Evolutionary conservation across 1,140 invertebrate genomes (phyloP).

Genomic region (Apis florea): DNA sequence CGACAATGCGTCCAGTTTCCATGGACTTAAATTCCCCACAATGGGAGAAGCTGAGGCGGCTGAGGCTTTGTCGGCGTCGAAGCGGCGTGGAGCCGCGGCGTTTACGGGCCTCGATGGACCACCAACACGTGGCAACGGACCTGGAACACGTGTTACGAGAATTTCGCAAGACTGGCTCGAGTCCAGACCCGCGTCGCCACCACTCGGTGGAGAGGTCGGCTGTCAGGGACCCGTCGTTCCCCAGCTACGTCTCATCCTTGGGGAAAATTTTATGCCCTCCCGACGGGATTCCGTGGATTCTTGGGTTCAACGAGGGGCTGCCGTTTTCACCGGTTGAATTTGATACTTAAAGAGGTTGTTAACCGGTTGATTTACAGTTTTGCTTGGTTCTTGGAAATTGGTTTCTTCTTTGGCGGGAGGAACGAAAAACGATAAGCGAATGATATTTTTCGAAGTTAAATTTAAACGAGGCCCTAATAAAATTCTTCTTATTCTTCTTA

Average conservation of each 20-base stretch:
- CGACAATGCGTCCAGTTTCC: conserved; percentile 71
- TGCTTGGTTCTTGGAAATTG: too few relatives aligned
- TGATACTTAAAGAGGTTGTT: conserved; percentile 43
- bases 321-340: background rate
- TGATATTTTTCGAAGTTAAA: too few relatives aligned
- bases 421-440: too few relatives aligned
- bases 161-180: conserved; percentile 66
- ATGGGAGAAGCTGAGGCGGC: conserved; percentile 65
- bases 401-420: too few relatives aligned
- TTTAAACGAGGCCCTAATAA: too few relatives aligned
- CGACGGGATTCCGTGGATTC: conserved; percentile 25
- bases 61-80: conserved; percentile 76
- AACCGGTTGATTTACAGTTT: too few relatives aligned
- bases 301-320: background rate
- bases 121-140: conserved; percentile 72
- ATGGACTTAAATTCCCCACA: conserved; percentile 64
- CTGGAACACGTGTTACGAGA: conserved; percentile 69
- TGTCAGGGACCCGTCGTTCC: conserved; percentile 26
- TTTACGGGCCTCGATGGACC: conserved; percentile 65
- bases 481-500: too few relatives aligned
- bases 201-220: conserved; percentile 20
- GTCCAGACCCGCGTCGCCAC: conserved; percentile 32
- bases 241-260: background rate
- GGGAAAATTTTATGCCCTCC: conserved; percentile 24
- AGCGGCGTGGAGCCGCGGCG: conserved; percentile 53